These are phyloP conservation scores for Pantala flavescens DNA, from an alignment of 1,140 invertebrate genomes.

Conservation along the genomic window DNA sequence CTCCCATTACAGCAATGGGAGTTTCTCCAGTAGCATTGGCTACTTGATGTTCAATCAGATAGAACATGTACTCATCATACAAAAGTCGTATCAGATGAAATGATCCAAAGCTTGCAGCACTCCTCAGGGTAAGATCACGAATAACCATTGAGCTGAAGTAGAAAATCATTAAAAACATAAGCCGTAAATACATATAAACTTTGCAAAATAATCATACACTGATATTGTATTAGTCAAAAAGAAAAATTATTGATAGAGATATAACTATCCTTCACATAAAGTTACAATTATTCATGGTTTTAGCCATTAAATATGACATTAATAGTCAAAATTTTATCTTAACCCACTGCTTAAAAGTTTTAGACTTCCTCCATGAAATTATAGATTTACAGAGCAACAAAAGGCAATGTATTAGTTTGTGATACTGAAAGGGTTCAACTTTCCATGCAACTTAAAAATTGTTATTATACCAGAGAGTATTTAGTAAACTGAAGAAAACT, in stretches of 20 bases:
- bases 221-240: background rate
- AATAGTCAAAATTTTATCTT: no score
- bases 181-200: slow-evolving; percentile 15
- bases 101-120: slow-evolving; percentile 95
- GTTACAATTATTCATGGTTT: slow-evolving; percentile 17
- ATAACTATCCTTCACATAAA: no score
- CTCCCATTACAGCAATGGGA: slow-evolving; percentile 88
- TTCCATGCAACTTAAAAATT: no score
- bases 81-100: slow-evolving; percentile 96
- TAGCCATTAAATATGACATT: no score
- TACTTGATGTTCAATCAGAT: slow-evolving; percentile 93
- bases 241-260: no score
- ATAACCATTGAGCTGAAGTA: slow-evolving; percentile 85
- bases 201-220: background rate
- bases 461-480: no score
- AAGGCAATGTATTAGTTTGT: no score
- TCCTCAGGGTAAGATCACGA: slow-evolving; percentile 84
- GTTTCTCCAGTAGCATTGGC: slow-evolving; percentile 81
- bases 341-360: no score
- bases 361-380: no score
- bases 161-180: slow-evolving; percentile 20
- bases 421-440: no score
- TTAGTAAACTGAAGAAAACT: no score
- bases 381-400: no score
- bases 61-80: slow-evolving; percentile 99